phyloP scores from a whole-genome alignment of 2,888 invertebrate genomes.

The Limenitis camilla region DNA sequence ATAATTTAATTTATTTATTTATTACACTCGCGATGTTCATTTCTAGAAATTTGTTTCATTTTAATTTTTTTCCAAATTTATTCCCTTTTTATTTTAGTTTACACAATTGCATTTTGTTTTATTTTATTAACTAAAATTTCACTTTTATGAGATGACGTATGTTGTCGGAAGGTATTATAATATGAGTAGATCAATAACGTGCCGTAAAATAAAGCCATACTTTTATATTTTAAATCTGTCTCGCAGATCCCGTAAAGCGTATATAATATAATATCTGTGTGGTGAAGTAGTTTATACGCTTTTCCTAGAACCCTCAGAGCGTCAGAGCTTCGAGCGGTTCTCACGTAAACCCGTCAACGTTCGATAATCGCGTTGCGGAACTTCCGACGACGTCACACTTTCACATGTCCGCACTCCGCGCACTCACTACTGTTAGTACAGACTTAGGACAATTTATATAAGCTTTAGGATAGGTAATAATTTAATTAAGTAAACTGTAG shows the following conservation, averaged over 20 bases:
- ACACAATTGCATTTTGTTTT: slow-evolving; percentile 3
- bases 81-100: slow-evolving; percentile 29
- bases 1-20: slow-evolving; percentile 43
- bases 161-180: too few species aligned
- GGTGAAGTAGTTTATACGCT: not conserved
- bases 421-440: not conserved
- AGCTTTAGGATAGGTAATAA: too few species aligned
- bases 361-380: slow-evolving; percentile 15
- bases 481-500: too few species aligned
- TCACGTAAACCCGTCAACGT: slow-evolving; percentile 9
- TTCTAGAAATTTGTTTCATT: slow-evolving; percentile 43
- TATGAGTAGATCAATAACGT: too few species aligned
- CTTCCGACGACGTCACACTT: slow-evolving; percentile 18
- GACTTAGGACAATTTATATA: not conserved
- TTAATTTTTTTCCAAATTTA: slow-evolving; percentile 24
- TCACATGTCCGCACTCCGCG: slow-evolving; percentile 6
- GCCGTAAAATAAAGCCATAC: too few species aligned
- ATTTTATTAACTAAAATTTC: slow-evolving; percentile 2
- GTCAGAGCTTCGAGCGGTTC: not conserved
- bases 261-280: too few species aligned
- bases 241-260: too few species aligned
- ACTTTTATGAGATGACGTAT: slow-evolving; percentile 7
- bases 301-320: not conserved
- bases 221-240: too few species aligned
- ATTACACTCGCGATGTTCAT: slow-evolving; percentile 55